These are phyloP conservation scores for Nasonia giraulti DNA, from an alignment of 1,140 invertebrate genomes.

Conservation along the genomic window DNA sequence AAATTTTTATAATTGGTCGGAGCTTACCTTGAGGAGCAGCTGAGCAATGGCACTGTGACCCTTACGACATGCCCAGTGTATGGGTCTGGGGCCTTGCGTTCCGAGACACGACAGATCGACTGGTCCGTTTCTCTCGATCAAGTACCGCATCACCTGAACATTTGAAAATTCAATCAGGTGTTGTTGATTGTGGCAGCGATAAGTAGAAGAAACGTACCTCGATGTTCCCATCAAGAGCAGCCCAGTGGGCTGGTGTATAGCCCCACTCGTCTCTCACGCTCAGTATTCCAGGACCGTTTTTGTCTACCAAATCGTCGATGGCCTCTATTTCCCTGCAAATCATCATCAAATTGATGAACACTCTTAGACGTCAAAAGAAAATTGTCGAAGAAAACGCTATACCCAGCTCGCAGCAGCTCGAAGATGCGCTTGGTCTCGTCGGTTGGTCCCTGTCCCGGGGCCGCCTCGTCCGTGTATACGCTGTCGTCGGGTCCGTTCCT, in stretches of 20 bases:
- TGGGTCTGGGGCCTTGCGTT: conserved; percentile 90
- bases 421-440: conserved; percentile 70
- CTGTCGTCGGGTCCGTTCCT: conserved; percentile 67
- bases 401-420: conserved; percentile 70
- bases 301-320: conserved; percentile 85
- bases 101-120: conserved; percentile 90
- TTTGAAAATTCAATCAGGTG: conserved; percentile 36
- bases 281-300: conserved; percentile 81
- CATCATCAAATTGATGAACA: not conserved
- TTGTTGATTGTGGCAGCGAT: not conserved
- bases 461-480: conserved; percentile 68
- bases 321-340: conserved; percentile 80
- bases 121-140: conserved; percentile 87
- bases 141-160: conserved; percentile 82
- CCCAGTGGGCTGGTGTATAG: conserved; percentile 94
- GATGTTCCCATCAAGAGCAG: conserved; percentile 89
- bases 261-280: conserved; percentile 90
- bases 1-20: not conserved
- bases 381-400: not conserved
- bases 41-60: conserved; percentile 91
- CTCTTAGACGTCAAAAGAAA: no score
- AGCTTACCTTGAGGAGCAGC: conserved; percentile 81
- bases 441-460: conserved; percentile 63
- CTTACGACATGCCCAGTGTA: conserved; percentile 92
- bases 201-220: conserved; percentile 70